Conservation (phyloP, 2,888 invertebrate species). For the Ochlodes sylvanus region DNA sequence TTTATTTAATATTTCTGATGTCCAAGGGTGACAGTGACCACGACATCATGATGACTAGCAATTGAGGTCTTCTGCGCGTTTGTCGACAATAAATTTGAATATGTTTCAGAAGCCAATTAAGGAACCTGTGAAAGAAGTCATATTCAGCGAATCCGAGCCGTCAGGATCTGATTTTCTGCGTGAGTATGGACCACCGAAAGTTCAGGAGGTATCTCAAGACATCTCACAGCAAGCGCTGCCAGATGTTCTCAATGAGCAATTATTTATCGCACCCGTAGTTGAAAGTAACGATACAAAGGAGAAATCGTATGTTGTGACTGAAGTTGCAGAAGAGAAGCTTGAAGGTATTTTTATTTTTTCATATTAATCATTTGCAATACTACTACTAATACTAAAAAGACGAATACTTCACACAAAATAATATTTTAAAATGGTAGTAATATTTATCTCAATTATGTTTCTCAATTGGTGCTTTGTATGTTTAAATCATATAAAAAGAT, state of each 20-base stretch:
- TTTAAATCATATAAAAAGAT: neutral
- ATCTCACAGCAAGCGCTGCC: slow-evolving; percentile 64
- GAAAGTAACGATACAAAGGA: slow-evolving; percentile 16
- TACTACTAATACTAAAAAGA: too few species aligned
- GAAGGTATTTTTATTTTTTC: slow-evolving; percentile 38
- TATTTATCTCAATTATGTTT: too few species aligned
- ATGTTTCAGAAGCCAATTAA: slow-evolving; percentile 67
- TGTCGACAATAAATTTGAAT: slow-evolving; percentile 11
- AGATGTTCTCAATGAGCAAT: slow-evolving; percentile 62
- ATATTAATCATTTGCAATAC: too few species aligned
- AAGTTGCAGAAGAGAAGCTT: slow-evolving; percentile 32
- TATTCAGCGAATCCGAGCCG: slow-evolving; percentile 70
- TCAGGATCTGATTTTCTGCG: slow-evolving; percentile 79
- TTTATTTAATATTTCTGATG: too few species aligned
- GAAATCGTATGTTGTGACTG: slow-evolving; percentile 26
- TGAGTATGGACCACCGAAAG: slow-evolving; percentile 79
- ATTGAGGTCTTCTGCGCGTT: too few species aligned
- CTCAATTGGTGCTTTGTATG: too few species aligned
- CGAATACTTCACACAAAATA: too few species aligned
- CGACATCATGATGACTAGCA: too few species aligned
- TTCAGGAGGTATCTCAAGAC: slow-evolving; percentile 55
- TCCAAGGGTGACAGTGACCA: too few species aligned
- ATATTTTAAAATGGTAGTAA: too few species aligned
- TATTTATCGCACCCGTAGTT: slow-evolving; percentile 49
- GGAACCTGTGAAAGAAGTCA: slow-evolving; percentile 69